Base-by-base conservation (phyloP, 1,140 invertebrate species). In the Ceratina calcarata region DNA sequence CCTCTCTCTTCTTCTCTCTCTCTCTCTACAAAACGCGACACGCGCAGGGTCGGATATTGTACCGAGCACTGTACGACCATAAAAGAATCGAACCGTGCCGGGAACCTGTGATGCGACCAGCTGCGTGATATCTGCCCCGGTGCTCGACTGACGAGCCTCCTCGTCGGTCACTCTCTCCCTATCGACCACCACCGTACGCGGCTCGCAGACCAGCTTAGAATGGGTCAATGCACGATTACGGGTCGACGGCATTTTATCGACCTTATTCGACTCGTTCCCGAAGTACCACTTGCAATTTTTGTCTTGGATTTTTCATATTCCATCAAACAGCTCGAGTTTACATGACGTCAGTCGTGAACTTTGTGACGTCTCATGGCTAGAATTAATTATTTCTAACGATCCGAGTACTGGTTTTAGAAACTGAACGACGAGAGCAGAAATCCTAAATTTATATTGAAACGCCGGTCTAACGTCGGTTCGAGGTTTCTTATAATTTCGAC, bases 31-130 rank as follows among this genome's bases (percentile, higher is more conserved):
- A 75, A 75, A 67, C 57, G 45, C 73, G 53, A 15, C 37, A n/a
- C 71, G 24, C 60, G 71, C 24, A n/a, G 0, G 18, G 3, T 22
- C 73, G 73, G 73, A 67, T 75, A 75, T 75, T 75, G 73, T 62
- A 75, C 53, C 18, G 53, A 18, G 53, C 66, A 18, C 15, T n/a
- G 64, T 20, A 58, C 73, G 67, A 49, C 62, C 73, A 27, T 67
- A 53, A 58, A 67, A 75, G 32, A 45, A 45, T 45, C 37, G 37
- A 45, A 45, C 37, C 37, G 37, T 45, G 22, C 45, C 49, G n/a
- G 20, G 18, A 20, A 32, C 57, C 57, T 32, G 49, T 7, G 71
- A n/a, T 20, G 73, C 64, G 22, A 24, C 53, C 62, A 37, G 45
- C 64, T 53, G 51, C 20, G 32, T 67, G 73, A 45, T 45, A 75